These are phyloP conservation scores for Hippolais icterina DNA, from an alignment of 2,113 vertebrate genomes.

Conservation along the genomic window DNA sequence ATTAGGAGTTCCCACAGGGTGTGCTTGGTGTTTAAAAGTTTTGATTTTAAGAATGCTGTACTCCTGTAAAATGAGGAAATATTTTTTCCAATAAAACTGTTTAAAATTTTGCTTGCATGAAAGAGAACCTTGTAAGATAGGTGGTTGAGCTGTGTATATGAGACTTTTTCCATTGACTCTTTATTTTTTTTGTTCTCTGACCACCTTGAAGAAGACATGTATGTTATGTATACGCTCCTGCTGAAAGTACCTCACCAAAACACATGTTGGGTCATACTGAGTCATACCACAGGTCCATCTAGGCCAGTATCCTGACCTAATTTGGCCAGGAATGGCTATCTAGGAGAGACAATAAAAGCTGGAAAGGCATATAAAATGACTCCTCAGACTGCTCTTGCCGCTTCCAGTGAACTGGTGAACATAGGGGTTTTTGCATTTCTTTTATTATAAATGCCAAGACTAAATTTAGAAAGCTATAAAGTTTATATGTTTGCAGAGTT, in stretches of 20 bases:
- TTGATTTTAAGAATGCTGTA: neutral
- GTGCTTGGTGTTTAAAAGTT: neutral
- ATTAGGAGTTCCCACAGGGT: neutral
- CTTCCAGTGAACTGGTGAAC: neutral
- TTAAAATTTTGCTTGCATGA: neutral
- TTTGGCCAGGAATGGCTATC: neutral
- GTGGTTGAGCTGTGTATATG: neutral
- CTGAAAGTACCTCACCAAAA: neutral
- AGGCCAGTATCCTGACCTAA: neutral
- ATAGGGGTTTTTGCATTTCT: accelerated
- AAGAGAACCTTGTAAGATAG: neutral
- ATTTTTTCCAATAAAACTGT: neutral
- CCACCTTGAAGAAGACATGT: neutral
- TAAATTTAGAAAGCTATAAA: neutral
- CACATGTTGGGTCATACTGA: neutral
- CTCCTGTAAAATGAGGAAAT: neutral
- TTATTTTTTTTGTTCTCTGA: neutral
- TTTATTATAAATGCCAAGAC: neutral
- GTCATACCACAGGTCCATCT: neutral
- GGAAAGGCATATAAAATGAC: neutral
- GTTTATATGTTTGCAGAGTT: neutral
- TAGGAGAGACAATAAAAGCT: neutral
- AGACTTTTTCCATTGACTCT: neutral
- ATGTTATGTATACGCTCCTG: neutral
- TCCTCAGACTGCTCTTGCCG: neutral